Evolutionary conservation across 1,140 invertebrate species (phyloP), one percentile per base, ranked within the genome.

Genomic region (Dendrolimus kikuchii): DNA sequence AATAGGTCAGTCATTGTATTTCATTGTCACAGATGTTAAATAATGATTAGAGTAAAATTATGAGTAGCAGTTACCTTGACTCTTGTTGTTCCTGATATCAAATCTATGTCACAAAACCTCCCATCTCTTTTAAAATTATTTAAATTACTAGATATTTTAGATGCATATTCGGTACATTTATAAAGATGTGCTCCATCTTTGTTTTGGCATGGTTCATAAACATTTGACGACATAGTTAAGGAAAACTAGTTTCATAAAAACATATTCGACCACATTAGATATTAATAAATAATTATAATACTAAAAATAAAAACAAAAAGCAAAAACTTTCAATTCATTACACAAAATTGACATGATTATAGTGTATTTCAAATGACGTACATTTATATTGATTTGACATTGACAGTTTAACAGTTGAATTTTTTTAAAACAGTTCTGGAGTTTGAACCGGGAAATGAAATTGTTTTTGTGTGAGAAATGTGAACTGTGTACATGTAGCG

Each of bases 51-150:
- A 10, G 40, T 61, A 46, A 51, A 10, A 45, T 45, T 5, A 5
- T 45, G n/a, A 36, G 37, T 40, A 9, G 4, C 23, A 23, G 4
- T 23, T 74, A 86, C 83, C 71, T 76, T 76, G 51, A 84, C 66
- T 71, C 60, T 84, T 6, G 80, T 84, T 59, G 73, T 74, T 38
- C 83, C 83, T 49, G 83, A 84, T 69, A 83, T 79, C 59, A 86
- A 66, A 57, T 84, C 83, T 71, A 86, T 81, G 60, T 86, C 83
- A 77, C 83, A 86, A 73, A 86, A 86, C 65, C 83, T 76, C 23
- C 80, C 79, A 72, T 86, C 80, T 61, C 66, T 76, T 60, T 77
- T 77, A 42, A 86, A 82, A 62, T 73, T 63, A 51, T 74, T 75
- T 64, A 86, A 65, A 71, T 82, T 86, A 49, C 68, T 41, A 41